phyloP scores from a whole-genome alignment of 2,888 invertebrate genomes.

The Cryptosula pallasiana region DNA sequence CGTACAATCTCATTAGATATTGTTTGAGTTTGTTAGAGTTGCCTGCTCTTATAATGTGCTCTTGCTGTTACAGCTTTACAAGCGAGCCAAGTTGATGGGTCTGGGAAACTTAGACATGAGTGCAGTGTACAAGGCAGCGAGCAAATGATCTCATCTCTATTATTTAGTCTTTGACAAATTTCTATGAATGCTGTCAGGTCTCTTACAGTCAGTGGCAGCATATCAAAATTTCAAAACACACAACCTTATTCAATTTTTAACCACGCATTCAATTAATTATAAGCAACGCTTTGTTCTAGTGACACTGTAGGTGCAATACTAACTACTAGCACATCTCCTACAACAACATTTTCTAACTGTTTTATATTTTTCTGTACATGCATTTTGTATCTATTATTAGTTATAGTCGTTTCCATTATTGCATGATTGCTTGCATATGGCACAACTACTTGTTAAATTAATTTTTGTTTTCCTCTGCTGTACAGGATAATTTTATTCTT shows the following conservation, averaged over 20 bases:
- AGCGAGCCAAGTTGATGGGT: constrained; percentile 88
- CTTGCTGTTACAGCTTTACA: constrained; percentile 62
- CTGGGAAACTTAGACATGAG: constrained; percentile 90
- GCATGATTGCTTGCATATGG: too few relatives aligned
- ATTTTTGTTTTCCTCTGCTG: too few relatives aligned
- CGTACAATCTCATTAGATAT: too few relatives aligned
- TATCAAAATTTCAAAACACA: too few relatives aligned
- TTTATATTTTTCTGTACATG: constrained; percentile 2
- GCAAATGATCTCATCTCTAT: constrained; percentile 11
- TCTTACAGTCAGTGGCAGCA: too few relatives aligned
- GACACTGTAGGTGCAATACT: neutral
- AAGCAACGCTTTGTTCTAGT: too few relatives aligned
- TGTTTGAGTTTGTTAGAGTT: neutral
- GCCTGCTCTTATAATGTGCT: neutral
- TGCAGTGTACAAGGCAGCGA: constrained; percentile 69
- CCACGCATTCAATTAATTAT: too few relatives aligned
- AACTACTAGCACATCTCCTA: neutral
- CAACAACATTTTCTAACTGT: neutral
- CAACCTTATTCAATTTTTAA: too few relatives aligned
- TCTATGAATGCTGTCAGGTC: too few relatives aligned
- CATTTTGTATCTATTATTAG: neutral
- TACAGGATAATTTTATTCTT: too few relatives aligned
- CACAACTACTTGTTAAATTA: too few relatives aligned
- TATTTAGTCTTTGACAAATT: neutral
- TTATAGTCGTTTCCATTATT: too few relatives aligned